A percentile compares a stretch with the other conserved stretches of the same genome.
Conservation (phyloP, 2,113 vertebrate genomes). For the Eretmochelys imbricata region DNA sequence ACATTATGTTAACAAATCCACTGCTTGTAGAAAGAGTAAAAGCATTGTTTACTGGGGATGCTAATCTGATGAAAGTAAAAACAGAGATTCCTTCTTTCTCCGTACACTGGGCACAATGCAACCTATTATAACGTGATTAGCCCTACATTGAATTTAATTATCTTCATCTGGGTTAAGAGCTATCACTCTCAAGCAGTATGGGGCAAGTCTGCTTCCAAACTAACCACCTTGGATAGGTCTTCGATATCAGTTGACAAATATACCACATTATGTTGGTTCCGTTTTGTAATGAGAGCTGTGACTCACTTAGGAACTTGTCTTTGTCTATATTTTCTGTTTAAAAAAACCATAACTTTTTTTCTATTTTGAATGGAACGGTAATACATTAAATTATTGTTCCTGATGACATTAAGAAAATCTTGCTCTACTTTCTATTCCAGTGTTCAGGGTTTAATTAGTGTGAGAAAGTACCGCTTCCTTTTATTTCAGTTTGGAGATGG, state of each 20-base stretch:
- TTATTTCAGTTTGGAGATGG: not conserved
- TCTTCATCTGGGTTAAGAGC: not conserved
- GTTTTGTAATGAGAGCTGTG: not conserved
- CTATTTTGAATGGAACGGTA: not conserved
- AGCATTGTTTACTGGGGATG: not conserved
- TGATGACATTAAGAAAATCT: not conserved
- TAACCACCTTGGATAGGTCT: fast-evolving
- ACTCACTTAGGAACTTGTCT: not conserved
- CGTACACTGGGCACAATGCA: not conserved
- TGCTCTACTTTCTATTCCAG: not conserved
- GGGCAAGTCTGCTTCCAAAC: not conserved
- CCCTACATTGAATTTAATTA: not conserved
- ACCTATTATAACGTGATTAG: not conserved
- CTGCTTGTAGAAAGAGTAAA: not conserved
- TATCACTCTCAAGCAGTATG: fast-evolving
- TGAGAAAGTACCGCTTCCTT: not conserved
- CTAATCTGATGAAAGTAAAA: not conserved
- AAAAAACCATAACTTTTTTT: fast-evolving
- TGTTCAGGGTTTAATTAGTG: not conserved
- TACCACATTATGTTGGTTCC: not conserved
- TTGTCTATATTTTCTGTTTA: not conserved
- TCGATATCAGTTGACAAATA: not conserved
- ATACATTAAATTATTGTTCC: not conserved
- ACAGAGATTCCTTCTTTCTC: not conserved
- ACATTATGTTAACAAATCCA: not conserved